These are phyloP conservation scores for Formicarius rufipectus DNA, from an alignment of 2,113 vertebrate species.

Conservation along the genomic window DNA sequence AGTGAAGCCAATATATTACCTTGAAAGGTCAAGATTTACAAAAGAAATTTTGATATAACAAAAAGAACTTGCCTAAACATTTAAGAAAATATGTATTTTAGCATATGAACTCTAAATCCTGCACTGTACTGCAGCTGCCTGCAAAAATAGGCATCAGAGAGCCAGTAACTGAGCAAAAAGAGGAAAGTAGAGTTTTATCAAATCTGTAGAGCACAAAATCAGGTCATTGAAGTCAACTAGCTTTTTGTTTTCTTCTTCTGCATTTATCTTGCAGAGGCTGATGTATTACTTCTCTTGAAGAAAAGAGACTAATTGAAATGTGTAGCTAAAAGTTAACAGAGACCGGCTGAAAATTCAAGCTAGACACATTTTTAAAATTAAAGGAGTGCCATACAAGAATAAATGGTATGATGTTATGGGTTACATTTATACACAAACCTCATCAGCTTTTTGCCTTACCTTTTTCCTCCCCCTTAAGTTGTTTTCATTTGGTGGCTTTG, in stretches of 20 bases:
- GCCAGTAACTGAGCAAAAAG: background rate
- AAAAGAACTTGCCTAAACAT: background rate
- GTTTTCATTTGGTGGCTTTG: background rate
- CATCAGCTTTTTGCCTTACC: slow-evolving; percentile 24
- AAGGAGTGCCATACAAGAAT: background rate
- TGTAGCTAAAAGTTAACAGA: background rate
- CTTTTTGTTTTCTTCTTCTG: background rate
- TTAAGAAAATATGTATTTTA: background rate
- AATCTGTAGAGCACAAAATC: background rate
- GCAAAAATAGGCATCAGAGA: background rate
- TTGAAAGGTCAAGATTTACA: background rate
- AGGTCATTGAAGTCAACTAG: background rate
- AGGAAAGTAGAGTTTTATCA: background rate
- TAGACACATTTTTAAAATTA: slow-evolving; percentile 22
- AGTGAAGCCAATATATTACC: background rate
- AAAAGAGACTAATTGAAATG: slow-evolving; percentile 3
- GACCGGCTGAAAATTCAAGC: slow-evolving; percentile 37
- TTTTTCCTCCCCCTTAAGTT: background rate
- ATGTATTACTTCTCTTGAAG: background rate
- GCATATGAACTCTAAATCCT: background rate
- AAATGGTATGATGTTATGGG: slow-evolving; percentile 16
- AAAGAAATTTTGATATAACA: background rate
- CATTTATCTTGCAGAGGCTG: slow-evolving; percentile 7
- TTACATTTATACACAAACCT: background rate
- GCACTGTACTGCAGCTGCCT: background rate